Base-by-base conservation (phyloP, 2,888 invertebrate genomes). In the Diloba caeruleocephala region DNA sequence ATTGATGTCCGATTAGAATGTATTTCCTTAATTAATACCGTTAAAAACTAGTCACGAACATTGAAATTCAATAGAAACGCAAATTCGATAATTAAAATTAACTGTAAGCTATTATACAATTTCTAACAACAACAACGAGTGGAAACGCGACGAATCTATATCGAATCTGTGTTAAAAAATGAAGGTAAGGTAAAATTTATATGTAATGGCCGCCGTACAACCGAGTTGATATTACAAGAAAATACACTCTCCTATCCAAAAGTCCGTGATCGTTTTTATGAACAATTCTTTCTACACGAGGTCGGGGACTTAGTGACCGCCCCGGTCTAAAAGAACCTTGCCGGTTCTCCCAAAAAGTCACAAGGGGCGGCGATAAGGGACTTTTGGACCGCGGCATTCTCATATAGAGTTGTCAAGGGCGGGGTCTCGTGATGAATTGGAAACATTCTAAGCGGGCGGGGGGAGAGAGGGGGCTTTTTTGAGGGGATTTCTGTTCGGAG, bases 381-480 rank as follows among this genome's bases (percentile, higher is more conserved):
- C 77, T 85, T 88, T 81, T 57, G 76, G 79, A 70, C 81, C 86
- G 80, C 82, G 76, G 79, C 78, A 74, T 84, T 84, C 87, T 87
- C 93, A 87, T 94, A 94, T 94, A 94, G 94, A 94, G 94, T 93
- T 94, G 94, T 94, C 94, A 94, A 92, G 93, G 94, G 94, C 94
- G 94, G 94, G 85, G 94, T 93, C 83, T 90, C 83, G 92, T 92
- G 93, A 94, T 94, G 94, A 90, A 94, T 94, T 92, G 91, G 88
- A 83, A 89, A 90, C 91, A 88, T 89, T 90, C 87, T 85, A 80
- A 85, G 86, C 85, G 84, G 89, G 85, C 80, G 87, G 74, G 82
- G 84, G 83, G 81, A 63, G 49, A 55, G 83, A 79, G 84, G 88
- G 88, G 89, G 87, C 81, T 71, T 83, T 85, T 90, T 90, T 89